Evolutionary conservation across 1,140 invertebrate genomes (phyloP), one percentile per base, ranked within the genome.

Genomic region (Trichomalopsis sarcophagae): DNA sequence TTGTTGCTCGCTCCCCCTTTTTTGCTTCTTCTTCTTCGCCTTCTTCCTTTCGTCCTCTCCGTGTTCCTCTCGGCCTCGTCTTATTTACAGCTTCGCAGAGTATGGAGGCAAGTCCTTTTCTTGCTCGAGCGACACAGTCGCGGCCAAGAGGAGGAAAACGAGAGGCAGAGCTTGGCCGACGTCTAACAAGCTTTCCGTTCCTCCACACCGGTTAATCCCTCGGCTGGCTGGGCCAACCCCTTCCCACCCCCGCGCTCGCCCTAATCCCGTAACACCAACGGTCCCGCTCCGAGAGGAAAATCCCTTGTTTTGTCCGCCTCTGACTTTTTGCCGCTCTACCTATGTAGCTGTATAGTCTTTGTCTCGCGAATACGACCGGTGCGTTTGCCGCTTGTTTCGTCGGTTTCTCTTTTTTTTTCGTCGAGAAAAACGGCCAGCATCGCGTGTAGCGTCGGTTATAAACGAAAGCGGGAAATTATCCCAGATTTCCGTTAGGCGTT

Each of bases 171-270:
- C 50, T 21, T 55, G 50, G 13, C 17, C 14, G 82, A 69, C 66
- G 82, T 84, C 82, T 84, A 84, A 84, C 82, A 73, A 84, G 75
- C 76, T 84, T 79, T 79, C 68, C 82, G 36, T 68, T 75, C 30
- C 50, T 14, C n/a, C 33, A 36, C 33, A 36, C 33, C 81, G 23
- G 33, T 47, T 77, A 69, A 76, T 83, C 74, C 55, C 81, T 30
- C 44, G 40, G 40, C 6, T 1, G 40, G 0, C 10, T 27, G 13
- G 36, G 2, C 9, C 40, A 75, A 75, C 73, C 73, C 81, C 69
- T 75, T 47, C 55, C 27, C 36, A 9, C 14, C 30, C 23, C 23
- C n/a, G 13, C 9, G 9, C 33, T 36, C 33, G 40, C 10, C 27
- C 27, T 27, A 27, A 27, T 0, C 27, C 40, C 7, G 40, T 44